Base-by-base conservation (phyloP, 2,888 invertebrate species). In the Hartigia nigra region DNA sequence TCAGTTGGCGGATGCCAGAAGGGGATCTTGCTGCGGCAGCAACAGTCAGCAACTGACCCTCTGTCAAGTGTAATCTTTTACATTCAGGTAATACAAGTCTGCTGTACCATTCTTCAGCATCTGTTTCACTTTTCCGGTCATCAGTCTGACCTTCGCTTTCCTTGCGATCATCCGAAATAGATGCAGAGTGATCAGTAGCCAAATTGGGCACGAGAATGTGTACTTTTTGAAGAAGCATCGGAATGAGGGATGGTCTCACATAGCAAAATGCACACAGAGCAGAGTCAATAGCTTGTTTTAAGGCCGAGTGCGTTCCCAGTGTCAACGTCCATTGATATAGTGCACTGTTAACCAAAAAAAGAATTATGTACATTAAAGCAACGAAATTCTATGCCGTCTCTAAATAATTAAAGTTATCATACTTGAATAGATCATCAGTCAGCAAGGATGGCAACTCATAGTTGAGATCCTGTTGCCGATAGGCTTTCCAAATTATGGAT, bases 231-330 rank as follows among this genome's bases (percentile, higher is more conserved):
- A 98, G 92, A 39, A 98, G 90, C 84, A 94, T 92, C 74, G 94
- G 95, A 88, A 97, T 98, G 77, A 96, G 92, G 82, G 95, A 95
- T 0, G 97, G 96, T 84, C 95, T 94, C 39, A 97, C 96, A 91
- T 95, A 96, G 91, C 97, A 98, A 88, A 97, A 93, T 5, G 97
- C 95, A 91, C 98, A 98, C 76, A 98, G 92, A 78, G 97, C 94
- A 87, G 96, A 95, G 92, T 98, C 97, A n/a, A 98, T 94, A 0
- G 97, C 94, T 86, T 95, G 95, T 92, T 98, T 98, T 76, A 98
- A 92, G 1, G 96, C 94, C 78, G 95, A 95, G 78, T 95, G 94
- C 72, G 95, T 94, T 31, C 95, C 94, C 74, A 96, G 92, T n/a
- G 93, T 93, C 78, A 94, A 93, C 32, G 96, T 95, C 96, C 98